These are phyloP conservation scores for Nothocercus julius DNA, from an alignment of 2,113 vertebrate genomes.

Conservation along the genomic window DNA sequence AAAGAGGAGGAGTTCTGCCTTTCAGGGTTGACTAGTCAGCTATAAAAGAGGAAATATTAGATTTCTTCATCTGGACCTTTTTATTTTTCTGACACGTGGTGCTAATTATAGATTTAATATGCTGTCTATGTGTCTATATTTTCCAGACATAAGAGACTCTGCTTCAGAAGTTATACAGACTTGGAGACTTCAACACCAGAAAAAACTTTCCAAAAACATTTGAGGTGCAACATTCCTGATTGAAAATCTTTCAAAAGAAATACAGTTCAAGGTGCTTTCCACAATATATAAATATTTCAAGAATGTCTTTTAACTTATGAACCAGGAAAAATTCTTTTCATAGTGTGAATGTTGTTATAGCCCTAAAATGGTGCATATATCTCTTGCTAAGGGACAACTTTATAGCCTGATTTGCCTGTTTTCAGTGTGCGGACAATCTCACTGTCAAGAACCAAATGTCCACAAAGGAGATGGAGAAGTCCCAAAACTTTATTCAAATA, in stretches of 20 bases:
- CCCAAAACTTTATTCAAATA: too few relatives aligned
- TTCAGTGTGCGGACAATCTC: background rate
- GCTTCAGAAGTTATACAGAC: background rate
- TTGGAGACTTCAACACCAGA: background rate
- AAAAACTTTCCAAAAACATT: background rate
- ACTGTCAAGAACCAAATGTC: too few relatives aligned
- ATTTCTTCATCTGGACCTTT: background rate
- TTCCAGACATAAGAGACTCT: background rate
- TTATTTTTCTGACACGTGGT: background rate
- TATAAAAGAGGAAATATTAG: background rate
- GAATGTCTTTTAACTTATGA: background rate
- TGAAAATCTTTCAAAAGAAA: background rate
- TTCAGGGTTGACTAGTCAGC: background rate
- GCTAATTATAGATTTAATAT: background rate
- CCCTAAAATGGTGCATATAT: background rate
- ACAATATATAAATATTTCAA: background rate
- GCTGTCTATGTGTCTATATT: background rate
- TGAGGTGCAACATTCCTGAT: background rate
- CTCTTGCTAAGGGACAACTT: background rate
- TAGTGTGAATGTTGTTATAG: background rate
- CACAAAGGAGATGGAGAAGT: too few relatives aligned
- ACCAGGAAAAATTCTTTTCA: background rate
- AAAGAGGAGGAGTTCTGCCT: background rate
- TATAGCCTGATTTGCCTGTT: background rate
- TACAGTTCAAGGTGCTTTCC: background rate